These are phyloP conservation scores for Glossosoma conforme DNA, from an alignment of 1,140 invertebrate species.

Conservation along the genomic window DNA sequence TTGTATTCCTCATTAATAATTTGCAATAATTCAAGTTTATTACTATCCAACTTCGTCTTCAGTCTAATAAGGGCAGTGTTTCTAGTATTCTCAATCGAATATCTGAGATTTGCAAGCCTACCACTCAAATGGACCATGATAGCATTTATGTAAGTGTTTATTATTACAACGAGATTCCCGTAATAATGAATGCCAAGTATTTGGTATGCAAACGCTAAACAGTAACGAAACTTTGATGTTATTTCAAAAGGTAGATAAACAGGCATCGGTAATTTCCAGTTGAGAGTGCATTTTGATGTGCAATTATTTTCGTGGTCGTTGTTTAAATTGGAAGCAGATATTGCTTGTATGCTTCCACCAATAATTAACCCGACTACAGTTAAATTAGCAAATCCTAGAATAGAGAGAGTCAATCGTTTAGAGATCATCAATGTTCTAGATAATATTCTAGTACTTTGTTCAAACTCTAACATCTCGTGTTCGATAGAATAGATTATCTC, in stretches of 20 bases:
- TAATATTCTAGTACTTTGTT: constrained; percentile 13
- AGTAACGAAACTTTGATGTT: constrained; percentile 20
- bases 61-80: constrained; percentile 11
- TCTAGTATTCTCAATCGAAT: constrained; percentile 19
- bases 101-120: constrained; percentile 23
- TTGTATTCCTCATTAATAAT: no score
- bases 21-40: no score
- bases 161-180: constrained; percentile 25
- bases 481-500: constrained; percentile 19
- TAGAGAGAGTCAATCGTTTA: constrained; percentile 16
- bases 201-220: constrained; percentile 23
- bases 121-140: constrained; percentile 23
- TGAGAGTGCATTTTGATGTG: no score
- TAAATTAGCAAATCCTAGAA: constrained; percentile 24
- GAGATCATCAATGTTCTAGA: constrained; percentile 13
- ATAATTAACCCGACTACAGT: constrained; percentile 22
- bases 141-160: constrained; percentile 28
- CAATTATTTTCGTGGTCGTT: no score
- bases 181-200: constrained; percentile 24
- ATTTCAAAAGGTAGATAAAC: constrained; percentile 25
- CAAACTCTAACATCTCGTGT: constrained; percentile 17
- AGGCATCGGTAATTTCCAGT: constrained; percentile 23
- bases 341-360: constrained; percentile 14
- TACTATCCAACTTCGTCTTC: constrained; percentile 5
- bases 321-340: no score